Evolutionary conservation across 2,797 vertebrate species (phyloP).

Genomic region (Chiropotes sagulatus): DNA sequence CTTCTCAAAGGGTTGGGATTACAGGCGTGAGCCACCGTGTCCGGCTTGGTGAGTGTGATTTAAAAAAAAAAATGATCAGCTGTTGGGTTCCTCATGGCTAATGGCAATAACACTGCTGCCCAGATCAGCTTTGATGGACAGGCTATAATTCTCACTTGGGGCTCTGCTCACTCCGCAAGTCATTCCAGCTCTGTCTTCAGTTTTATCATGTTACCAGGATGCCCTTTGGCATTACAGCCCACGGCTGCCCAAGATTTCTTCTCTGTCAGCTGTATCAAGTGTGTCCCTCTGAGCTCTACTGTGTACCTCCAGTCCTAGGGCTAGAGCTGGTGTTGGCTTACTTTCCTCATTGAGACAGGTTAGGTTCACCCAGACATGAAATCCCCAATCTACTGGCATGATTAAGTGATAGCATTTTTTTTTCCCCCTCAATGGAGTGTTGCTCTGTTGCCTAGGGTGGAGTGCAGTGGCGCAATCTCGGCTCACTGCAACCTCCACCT

Average conservation of each 20-base stretch:
- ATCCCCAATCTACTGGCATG: neutral
- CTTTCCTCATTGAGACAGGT: neutral
- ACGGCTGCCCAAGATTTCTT: neutral
- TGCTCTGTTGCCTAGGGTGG: neutral
- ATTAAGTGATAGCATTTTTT: conserved; percentile 50
- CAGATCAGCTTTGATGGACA: neutral
- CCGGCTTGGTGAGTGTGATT: neutral
- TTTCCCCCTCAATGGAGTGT: neutral
- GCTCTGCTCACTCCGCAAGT: neutral
- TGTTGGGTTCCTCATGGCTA: neutral
- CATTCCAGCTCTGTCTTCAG: neutral
- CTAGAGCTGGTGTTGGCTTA: neutral
- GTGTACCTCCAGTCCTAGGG: neutral
- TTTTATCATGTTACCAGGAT: conserved; percentile 24
- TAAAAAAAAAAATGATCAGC: neutral
- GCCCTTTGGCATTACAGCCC: neutral
- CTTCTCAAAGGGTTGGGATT: too few species aligned
- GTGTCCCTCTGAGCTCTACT: neutral
- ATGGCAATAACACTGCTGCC: neutral
- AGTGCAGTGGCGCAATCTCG: neutral
- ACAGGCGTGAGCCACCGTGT: too few species aligned
- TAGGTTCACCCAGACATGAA: neutral
- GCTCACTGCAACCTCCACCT: too few species aligned
- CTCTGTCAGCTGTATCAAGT: neutral
- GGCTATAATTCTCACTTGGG: neutral